Conservation (phyloP, 2,888 invertebrate genomes). For the Eueremaeus valkanovi region DNA sequence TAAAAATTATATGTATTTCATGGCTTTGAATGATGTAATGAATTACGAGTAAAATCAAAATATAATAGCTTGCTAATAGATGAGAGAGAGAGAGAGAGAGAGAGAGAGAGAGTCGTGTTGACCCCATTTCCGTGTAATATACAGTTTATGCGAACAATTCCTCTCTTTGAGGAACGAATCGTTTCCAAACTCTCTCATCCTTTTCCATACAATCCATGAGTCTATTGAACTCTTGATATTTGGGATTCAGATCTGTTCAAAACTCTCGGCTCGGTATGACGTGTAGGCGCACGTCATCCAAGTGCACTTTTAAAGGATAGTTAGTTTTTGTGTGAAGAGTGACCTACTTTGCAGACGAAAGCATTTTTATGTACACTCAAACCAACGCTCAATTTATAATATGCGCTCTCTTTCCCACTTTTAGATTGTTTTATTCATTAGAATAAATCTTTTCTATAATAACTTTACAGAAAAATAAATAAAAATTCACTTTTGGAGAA, state of each 20-base stretch:
- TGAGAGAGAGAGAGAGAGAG: too few species aligned
- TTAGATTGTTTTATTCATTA: neutral
- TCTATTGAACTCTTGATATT: constrained; percentile 33
- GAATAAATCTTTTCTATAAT: neutral
- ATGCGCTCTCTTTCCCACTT: neutral
- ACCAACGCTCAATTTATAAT: neutral
- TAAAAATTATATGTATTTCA: too few species aligned
- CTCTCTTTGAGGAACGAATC: neutral
- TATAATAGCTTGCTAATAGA: too few species aligned
- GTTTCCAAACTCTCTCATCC: neutral
- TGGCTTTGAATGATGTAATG: too few species aligned
- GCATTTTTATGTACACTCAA: neutral
- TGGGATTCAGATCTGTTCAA: constrained; percentile 19
- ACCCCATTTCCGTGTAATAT: constrained; percentile 22
- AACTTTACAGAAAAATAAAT: neutral
- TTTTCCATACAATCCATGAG: constrained; percentile 17
- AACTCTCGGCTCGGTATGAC: constrained; percentile 13
- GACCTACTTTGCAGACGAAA: constrained; percentile 7
- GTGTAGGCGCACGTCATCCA: constrained; percentile 8
- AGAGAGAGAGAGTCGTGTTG: constrained; percentile 34
- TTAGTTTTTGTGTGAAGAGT: constrained; percentile 1
- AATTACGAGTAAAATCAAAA: neutral
- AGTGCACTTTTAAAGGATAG: constrained; percentile 32
- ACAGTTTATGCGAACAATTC: constrained; percentile 10
- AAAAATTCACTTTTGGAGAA: neutral